Conservation (phyloP, 2,888 invertebrate species). For the Chelonus formosanus region DNA sequence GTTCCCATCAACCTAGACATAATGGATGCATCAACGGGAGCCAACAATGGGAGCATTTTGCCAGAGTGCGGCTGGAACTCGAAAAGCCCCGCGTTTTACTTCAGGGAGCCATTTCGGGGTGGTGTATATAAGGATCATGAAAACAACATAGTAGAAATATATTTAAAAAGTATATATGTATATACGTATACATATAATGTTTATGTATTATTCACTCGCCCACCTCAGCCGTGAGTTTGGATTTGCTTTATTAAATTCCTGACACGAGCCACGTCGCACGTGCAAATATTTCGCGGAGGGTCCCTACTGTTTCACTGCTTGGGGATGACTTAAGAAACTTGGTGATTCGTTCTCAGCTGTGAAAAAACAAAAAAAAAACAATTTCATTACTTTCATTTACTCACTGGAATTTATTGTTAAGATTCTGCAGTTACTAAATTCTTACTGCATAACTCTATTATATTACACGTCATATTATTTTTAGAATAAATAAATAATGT, state of each 20-base stretch:
- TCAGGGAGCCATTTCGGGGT: conserved; percentile 9
- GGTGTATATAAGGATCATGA: background rate
- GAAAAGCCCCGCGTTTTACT: conserved; percentile 30
- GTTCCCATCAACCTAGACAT: conserved; percentile 62
- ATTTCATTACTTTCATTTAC: conserved; percentile 9
- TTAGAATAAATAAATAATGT: background rate
- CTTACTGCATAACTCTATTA: conserved; percentile 2
- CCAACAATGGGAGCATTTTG: conserved; percentile 53
- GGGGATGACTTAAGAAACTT: conserved; percentile 37
- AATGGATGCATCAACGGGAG: conserved; percentile 57
- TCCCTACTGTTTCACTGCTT: conserved; percentile 5
- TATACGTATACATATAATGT: conserved; percentile 12
- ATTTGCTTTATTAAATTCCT: conserved; percentile 64
- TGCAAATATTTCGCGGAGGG: conserved; percentile 57
- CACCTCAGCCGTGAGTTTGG: conserved; percentile 37
- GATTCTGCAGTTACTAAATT: conserved; percentile 4
- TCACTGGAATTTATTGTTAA: conserved; percentile 14
- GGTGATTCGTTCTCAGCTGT: conserved; percentile 6
- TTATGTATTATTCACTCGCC: conserved; percentile 28
- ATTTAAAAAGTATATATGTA: background rate
- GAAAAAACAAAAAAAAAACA: conserved; percentile 4
- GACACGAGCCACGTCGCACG: conserved; percentile 57
- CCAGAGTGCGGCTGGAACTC: conserved; percentile 46
- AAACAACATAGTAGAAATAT: background rate
- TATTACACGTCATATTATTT: background rate